Evolutionary conservation across 2,888 invertebrate genomes (phyloP), one percentile per base, ranked within the genome.

Genomic region (Graphium colonna): DNA sequence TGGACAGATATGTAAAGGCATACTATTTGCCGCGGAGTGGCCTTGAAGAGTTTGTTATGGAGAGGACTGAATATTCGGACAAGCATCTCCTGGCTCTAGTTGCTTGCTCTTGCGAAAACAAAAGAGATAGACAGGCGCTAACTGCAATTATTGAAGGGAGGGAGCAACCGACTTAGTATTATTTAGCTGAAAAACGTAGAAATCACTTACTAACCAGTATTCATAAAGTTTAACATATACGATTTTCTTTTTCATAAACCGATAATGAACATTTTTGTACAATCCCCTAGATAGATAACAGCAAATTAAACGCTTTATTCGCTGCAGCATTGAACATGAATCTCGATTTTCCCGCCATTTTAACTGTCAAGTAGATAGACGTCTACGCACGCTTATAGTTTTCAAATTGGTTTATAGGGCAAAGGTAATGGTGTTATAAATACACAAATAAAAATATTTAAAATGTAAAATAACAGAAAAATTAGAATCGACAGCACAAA

Each of bases 1-100:
- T 99, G 0, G 98, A 99, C 81, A 92, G 93, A 51, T 99, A 98
- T 73, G 96, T 99, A 0, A 99, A 99, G 77, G 98, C 98, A 0
- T 99, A 95, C 77, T 99, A 99, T 86, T 91, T 97, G 62, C 96
- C 98, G 0, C 95, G 98, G 67, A 92, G 92, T 56, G 95, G 94
- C 50, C 89, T 99, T 36, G 98, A 98, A 75, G 93, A 94, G 45
- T 99, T 98, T 94, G 92, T 99, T 5, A 92, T 92, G 61, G 94
- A 95, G 38, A 95, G 97, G 73, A 92, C 92, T 56, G 96, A 97
- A 77, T 99, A 98, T 86, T 95, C 97, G 0, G 90, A 92, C 40
- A 97, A 96, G 68, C 99, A 99, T 85, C 79, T 98, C 52, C 84
- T 93, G 45, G 94, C 96, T 13, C 90, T 99, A 38, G 93, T 98